These are phyloP conservation scores for Papilio aristodemus DNA, from an alignment of 1,140 invertebrate genomes.

Conservation along the genomic window DNA sequence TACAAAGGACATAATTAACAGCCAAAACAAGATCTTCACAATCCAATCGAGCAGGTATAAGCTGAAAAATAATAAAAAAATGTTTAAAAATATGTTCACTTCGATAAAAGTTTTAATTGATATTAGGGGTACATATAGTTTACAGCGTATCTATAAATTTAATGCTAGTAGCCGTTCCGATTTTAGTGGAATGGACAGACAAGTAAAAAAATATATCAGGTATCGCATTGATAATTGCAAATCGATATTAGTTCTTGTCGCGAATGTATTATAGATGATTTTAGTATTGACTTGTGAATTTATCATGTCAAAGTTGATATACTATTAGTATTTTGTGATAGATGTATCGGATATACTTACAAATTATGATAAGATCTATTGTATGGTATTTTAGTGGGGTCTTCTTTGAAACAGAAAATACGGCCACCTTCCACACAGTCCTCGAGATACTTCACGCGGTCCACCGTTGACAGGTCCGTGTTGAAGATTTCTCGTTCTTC, in stretches of 20 bases:
- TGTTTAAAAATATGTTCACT: slow-evolving; percentile 27
- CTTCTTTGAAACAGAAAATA: slow-evolving; percentile 65
- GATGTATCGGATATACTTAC: too few relatives aligned
- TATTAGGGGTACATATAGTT: too few relatives aligned
- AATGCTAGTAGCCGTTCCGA: too few relatives aligned
- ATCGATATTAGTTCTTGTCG: too few relatives aligned
- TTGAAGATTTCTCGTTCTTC: slow-evolving; percentile 83
- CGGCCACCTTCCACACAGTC: slow-evolving; percentile 62
- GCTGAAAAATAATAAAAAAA: slow-evolving; percentile 49
- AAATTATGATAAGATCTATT: slow-evolving; percentile 64
- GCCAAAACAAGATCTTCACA: slow-evolving; percentile 64
- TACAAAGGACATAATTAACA: slow-evolving; percentile 56
- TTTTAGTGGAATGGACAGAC: too few relatives aligned
- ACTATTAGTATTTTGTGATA: too few relatives aligned
- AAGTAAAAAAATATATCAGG: too few relatives aligned
- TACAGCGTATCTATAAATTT: too few relatives aligned
- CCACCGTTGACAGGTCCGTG: slow-evolving; percentile 74
- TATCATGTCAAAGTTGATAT: too few relatives aligned
- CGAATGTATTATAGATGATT: too few relatives aligned
- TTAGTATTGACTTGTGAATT: too few relatives aligned
- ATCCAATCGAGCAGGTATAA: slow-evolving; percentile 62
- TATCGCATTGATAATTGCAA: too few relatives aligned
- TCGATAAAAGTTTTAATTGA: background rate
- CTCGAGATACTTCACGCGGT: slow-evolving; percentile 62
- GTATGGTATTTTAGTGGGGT: slow-evolving; percentile 49